A percentile compares a stretch with the other conserved stretches of the same genome.
These are phyloP conservation scores for Drosophila burlai DNA, from an alignment of 1,140 invertebrate species.

Conservation along the genomic window DNA sequence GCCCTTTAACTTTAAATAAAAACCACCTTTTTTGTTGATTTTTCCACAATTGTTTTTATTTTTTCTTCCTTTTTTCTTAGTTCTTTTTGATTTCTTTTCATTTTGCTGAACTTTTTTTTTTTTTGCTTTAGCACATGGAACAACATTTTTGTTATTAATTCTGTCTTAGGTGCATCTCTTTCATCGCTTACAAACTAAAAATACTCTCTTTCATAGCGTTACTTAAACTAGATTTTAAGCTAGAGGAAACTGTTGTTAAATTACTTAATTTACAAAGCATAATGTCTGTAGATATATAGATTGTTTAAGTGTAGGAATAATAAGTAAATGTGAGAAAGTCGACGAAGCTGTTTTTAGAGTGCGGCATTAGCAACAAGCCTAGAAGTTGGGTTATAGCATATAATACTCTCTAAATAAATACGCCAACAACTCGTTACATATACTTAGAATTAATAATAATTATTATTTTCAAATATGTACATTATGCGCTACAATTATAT, in stretches of 20 bases:
- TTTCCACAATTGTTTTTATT: constrained; percentile 43
- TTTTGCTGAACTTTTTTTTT: constrained; percentile 34
- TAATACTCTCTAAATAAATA: constrained; percentile 62
- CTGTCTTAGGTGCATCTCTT: constrained; percentile 47
- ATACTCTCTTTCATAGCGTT: constrained; percentile 69
- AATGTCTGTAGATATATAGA: constrained; percentile 9
- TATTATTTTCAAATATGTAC: constrained; percentile 15
- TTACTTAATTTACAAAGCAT: constrained; percentile 58
- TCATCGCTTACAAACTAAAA: constrained; percentile 67
- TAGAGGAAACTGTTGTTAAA: constrained; percentile 67
- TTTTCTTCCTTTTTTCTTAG: constrained; percentile 22
- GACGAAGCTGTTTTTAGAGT: constrained; percentile 18
- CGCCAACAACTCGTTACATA: constrained; percentile 42
- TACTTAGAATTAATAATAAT: constrained; percentile 32
- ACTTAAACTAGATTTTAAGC: constrained; percentile 60
- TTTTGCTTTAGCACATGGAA: constrained; percentile 66
- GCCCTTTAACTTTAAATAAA: not conserved
- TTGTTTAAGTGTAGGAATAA: constrained; percentile 38
- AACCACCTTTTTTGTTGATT: constrained; percentile 12
- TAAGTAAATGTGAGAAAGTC: constrained; percentile 38
- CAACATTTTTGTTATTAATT: constrained; percentile 23
- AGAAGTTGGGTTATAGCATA: constrained; percentile 4
- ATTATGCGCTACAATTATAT: constrained; percentile 77
- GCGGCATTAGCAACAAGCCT: constrained; percentile 31
- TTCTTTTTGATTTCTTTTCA: constrained; percentile 11